Percentiles rank a stretch among this genome's conserved stretches.
Conservation (phyloP, 2,113 vertebrate species). For the Triplophysa rosa region DNA sequence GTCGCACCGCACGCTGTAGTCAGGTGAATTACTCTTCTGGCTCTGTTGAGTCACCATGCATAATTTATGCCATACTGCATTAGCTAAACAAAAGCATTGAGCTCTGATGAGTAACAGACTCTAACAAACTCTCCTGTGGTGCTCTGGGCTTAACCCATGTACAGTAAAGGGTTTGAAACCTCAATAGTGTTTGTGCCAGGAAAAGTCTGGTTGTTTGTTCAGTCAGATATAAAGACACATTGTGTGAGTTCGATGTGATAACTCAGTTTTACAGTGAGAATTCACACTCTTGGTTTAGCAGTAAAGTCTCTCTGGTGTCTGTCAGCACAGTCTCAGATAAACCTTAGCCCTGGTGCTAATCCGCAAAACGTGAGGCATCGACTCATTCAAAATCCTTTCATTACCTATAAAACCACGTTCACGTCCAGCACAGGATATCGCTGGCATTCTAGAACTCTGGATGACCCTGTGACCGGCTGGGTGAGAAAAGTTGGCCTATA, state of each 20-base stretch:
- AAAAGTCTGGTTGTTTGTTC: background rate
- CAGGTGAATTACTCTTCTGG: background rate
- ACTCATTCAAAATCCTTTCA: background rate
- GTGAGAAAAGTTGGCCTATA: background rate
- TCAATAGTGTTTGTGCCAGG: background rate
- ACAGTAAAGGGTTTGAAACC: background rate
- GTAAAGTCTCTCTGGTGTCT: background rate
- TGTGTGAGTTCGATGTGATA: background rate
- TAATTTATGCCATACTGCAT: conserved; percentile 2
- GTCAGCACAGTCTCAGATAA: conserved; percentile 40
- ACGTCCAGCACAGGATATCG: background rate
- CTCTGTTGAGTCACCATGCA: background rate
- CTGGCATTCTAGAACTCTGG: conserved; percentile 1
- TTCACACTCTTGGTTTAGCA: background rate
- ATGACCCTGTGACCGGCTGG: background rate
- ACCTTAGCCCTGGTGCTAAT: conserved; percentile 29
- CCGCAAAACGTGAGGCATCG: conserved; percentile 16
- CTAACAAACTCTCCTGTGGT: background rate
- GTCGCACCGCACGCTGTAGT: background rate
- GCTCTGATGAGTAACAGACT: conserved; percentile 1
- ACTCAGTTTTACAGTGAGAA: conserved; percentile 1
- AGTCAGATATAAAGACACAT: background rate
- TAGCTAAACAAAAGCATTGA: conserved; percentile 18
- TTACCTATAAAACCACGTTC: background rate
- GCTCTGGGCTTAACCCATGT: background rate